Evolutionary conservation across 2,888 invertebrate species (phyloP).

Genomic region (Platycheirus albimanus): DNA sequence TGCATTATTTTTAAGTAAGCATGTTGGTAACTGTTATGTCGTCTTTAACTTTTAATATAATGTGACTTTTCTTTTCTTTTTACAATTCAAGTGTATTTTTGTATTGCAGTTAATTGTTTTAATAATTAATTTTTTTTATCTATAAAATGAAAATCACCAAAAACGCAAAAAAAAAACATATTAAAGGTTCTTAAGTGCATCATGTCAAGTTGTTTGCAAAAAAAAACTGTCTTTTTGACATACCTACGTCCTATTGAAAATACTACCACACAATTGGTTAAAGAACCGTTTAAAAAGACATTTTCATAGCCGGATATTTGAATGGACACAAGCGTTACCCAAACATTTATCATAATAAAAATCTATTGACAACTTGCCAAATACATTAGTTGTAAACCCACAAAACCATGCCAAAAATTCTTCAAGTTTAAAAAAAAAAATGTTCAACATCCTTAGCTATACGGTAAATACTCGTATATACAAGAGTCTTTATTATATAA

Average conservation of each 20-base stretch:
- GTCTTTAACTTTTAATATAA: too few species aligned
- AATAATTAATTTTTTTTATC: too few species aligned
- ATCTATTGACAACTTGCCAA: conserved; percentile 59
- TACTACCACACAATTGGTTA: conserved; percentile 5
- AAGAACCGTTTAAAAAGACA: conserved; percentile 20
- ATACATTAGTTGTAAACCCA: conserved; percentile 50
- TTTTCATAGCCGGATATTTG: conserved; percentile 32
- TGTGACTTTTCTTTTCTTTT: too few species aligned
- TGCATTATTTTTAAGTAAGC: too few species aligned
- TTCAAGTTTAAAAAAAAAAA: too few species aligned
- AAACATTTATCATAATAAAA: conserved; percentile 64
- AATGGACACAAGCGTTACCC: conserved; percentile 32
- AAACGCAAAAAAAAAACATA: too few species aligned
- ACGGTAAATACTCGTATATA: too few species aligned
- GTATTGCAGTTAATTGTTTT: too few species aligned
- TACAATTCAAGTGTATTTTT: too few species aligned
- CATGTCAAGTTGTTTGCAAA: background rate
- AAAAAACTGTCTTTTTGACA: background rate
- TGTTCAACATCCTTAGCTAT: too few species aligned
- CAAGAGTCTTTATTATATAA: conserved; percentile 21
- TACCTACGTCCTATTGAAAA: background rate
- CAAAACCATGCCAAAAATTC: conserved; percentile 60
- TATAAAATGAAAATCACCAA: too few species aligned
- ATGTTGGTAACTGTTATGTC: too few species aligned
- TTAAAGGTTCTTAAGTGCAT: background rate